Percentiles rank a stretch among this genome's conserved stretches.
These are phyloP conservation scores for Antheraea mylitta DNA, from an alignment of 1,140 invertebrate species.

Conservation along the genomic window DNA sequence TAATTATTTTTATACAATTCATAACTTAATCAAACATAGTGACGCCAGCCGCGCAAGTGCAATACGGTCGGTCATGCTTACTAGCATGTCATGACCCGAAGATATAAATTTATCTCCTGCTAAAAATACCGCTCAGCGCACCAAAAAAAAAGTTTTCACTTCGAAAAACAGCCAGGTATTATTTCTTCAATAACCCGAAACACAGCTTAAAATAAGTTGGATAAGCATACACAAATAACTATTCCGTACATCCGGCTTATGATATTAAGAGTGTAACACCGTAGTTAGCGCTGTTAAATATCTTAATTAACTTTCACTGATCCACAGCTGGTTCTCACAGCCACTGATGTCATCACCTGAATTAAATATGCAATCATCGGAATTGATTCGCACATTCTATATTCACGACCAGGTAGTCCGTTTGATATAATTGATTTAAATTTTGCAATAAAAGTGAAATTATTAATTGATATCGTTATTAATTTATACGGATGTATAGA, in stretches of 20 bases:
- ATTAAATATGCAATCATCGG: conserved; percentile 30
- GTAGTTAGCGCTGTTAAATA: conserved; percentile 33
- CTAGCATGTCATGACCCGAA: too few species aligned
- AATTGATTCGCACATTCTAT: conserved; percentile 27
- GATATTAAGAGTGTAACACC: conserved; percentile 22
- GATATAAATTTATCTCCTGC: too few species aligned
- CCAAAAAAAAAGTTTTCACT: too few species aligned
- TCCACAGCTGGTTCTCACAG: conserved; percentile 4
- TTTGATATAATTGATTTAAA: conserved; percentile 22
- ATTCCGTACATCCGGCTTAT: not conserved
- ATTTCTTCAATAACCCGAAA: not conserved
- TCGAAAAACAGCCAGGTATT: too few species aligned
- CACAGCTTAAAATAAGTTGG: not conserved
- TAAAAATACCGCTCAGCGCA: too few species aligned
- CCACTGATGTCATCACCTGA: conserved; percentile 44
- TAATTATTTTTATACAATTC: too few species aligned
- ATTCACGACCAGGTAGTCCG: not conserved
- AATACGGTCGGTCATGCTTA: too few species aligned
- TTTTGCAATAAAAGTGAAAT: conserved; percentile 14
- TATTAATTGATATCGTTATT: conserved; percentile 15
- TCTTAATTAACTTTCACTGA: conserved; percentile 46
- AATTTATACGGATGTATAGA: not conserved
- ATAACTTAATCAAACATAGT: too few species aligned
- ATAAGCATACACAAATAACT: not conserved
- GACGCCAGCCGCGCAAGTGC: too few species aligned